phyloP scores from a whole-genome alignment of 2,113 vertebrate genomes.

The Oreamnos americanus region DNA sequence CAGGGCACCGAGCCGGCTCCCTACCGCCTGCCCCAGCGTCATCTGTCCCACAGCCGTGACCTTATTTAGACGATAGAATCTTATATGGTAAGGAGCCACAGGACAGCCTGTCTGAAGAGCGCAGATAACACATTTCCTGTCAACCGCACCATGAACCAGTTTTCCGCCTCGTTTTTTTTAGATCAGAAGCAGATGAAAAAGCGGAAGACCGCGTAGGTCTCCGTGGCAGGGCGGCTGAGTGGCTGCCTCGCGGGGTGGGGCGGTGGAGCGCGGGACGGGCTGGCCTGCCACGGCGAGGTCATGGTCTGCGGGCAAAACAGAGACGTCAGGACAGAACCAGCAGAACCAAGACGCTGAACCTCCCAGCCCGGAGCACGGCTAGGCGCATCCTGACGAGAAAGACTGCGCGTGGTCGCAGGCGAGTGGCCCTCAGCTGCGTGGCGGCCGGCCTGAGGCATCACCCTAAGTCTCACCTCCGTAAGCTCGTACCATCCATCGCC shows the following conservation, averaged over 20 bases:
- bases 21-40: not conserved
- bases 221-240: rapidly evolving
- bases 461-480: too few relatives aligned
- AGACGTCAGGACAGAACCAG: rapidly evolving
- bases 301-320: rapidly evolving
- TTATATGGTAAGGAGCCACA: slow-evolving; percentile 48
- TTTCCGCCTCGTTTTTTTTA: not conserved
- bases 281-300: rapidly evolving
- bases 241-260: rapidly evolving
- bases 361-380: rapidly evolving
- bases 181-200: slow-evolving; percentile 28
- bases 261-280: rapidly evolving
- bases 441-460: rapidly evolving
- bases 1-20: not conserved
- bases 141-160: slow-evolving; percentile 43
- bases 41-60: slow-evolving; percentile 43
- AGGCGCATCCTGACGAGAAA: rapidly evolving
- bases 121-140: slow-evolving; percentile 55
- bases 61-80: slow-evolving; percentile 61
- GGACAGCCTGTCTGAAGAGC: slow-evolving; percentile 56
- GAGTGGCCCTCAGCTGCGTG: rapidly evolving
- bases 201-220: not conserved
- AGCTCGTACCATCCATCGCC: rapidly evolving
- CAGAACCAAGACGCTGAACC: rapidly evolving
- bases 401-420: rapidly evolving